Evolutionary conservation across 2,113 vertebrate species (phyloP).

Genomic region (Propithecus coquereli): DNA sequence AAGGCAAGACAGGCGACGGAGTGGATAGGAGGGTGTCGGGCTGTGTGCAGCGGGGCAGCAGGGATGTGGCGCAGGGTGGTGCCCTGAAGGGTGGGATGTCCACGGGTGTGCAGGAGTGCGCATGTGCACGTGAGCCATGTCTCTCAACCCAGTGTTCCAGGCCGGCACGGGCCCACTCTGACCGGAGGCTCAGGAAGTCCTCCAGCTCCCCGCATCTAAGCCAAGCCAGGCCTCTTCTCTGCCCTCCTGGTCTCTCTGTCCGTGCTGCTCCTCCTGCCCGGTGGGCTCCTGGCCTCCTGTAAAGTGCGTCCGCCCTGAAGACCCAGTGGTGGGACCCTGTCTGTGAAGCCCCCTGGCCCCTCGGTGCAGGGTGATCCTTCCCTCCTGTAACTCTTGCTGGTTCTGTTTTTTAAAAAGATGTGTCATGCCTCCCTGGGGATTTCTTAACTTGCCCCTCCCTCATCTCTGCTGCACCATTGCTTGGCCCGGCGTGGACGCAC

Average conservation of each 20-base stretch:
- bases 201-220: not conserved
- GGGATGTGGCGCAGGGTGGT: not conserved
- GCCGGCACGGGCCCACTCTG: not conserved
- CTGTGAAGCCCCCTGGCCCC: not conserved
- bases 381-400: not conserved
- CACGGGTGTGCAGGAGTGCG: not conserved
- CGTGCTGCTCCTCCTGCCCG: not conserved
- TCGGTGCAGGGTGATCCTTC: too few species aligned
- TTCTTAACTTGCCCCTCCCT: too few species aligned
- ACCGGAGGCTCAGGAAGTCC: not conserved
- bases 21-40: not conserved
- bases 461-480: too few species aligned
- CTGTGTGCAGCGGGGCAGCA: too few species aligned
- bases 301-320: not conserved
- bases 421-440: not conserved
- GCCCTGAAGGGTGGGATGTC: not conserved
- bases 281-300: too few species aligned
- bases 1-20: fast-evolving
- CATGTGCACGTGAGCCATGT: fast-evolving
- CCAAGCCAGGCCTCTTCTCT: not conserved
- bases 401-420: not conserved
- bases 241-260: fast-evolving
- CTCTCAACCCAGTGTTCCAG: too few species aligned
- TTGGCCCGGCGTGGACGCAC: too few species aligned
- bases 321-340: too few species aligned